Evolutionary conservation across 2,113 vertebrate genomes (phyloP).

Genomic region (Campylomormyrus tamandua): DNA sequence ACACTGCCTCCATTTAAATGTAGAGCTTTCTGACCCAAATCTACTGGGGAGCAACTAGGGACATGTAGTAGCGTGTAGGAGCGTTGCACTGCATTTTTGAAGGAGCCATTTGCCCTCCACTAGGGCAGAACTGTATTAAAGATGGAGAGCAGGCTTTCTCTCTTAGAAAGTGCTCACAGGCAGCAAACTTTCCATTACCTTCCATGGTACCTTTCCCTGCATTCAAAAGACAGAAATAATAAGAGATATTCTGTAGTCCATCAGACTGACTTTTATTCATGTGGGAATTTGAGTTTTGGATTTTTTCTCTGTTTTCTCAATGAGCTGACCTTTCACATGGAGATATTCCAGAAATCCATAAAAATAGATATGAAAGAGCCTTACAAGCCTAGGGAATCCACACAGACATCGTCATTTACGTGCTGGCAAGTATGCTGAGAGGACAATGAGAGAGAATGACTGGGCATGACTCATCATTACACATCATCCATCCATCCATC

Average conservation of each 20-base stretch:
- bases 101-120: not conserved
- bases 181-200: not conserved
- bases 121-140: not conserved
- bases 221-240: not conserved
- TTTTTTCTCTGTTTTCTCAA: not conserved
- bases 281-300: not conserved
- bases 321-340: not conserved
- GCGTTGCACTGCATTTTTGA: not conserved
- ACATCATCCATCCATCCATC: not conserved
- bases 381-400: not conserved
- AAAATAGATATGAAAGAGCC: not conserved
- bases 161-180: not conserved
- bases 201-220: not conserved
- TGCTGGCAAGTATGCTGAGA: not conserved
- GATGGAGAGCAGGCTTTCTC: not conserved
- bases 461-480: not conserved
- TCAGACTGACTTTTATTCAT: not conserved
- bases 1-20: not conserved
- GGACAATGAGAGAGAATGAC: not conserved
- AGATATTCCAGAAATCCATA: not conserved
- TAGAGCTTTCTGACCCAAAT: not conserved
- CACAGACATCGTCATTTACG: not conserved
- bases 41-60: not conserved
- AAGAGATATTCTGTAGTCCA: not conserved
- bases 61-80: not conserved